Percentiles rank a stretch among this genome's conserved stretches.
Evolutionary conservation across 2,113 vertebrate genomes (phyloP).

Genomic region (Nothocercus nigrocapillus): DNA sequence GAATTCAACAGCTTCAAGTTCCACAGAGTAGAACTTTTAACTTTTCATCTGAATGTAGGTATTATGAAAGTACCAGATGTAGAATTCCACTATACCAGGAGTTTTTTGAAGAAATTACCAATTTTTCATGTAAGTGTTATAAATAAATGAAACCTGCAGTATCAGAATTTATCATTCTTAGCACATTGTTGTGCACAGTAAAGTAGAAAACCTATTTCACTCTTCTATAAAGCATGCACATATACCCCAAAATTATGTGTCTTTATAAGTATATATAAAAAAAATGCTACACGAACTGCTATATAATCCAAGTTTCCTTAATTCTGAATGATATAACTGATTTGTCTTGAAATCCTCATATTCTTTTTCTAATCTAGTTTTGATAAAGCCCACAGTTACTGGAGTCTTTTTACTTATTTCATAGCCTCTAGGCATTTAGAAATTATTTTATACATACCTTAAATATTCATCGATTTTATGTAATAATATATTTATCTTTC

Average conservation of each 20-base stretch:
- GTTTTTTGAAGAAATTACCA: not conserved
- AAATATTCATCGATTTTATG: not conserved
- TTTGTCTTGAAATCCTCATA: not conserved
- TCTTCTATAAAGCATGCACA: not conserved
- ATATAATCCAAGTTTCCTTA: not conserved
- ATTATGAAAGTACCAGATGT: not conserved
- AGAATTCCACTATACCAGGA: not conserved
- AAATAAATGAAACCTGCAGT: not conserved
- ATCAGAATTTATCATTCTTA: not conserved
- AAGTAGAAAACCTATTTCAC: not conserved
- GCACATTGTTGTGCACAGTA: not conserved
- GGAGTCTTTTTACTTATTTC: not conserved
- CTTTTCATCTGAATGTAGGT: not conserved
- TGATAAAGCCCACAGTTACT: not conserved
- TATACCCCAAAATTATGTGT: not conserved
- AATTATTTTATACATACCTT: not conserved
- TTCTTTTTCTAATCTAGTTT: not conserved
- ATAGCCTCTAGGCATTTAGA: not conserved
- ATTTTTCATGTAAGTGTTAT: not conserved
- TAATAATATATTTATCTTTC: not conserved
- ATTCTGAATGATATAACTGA: not conserved
- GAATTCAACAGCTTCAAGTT: not conserved
- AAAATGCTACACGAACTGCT: not conserved
- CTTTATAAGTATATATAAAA: not conserved
- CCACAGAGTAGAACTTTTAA: not conserved